Evolutionary conservation across 2,797 vertebrate species (phyloP), one percentile per base, ranked within the genome.

Genomic region (Mastacembelus armatus): DNA sequence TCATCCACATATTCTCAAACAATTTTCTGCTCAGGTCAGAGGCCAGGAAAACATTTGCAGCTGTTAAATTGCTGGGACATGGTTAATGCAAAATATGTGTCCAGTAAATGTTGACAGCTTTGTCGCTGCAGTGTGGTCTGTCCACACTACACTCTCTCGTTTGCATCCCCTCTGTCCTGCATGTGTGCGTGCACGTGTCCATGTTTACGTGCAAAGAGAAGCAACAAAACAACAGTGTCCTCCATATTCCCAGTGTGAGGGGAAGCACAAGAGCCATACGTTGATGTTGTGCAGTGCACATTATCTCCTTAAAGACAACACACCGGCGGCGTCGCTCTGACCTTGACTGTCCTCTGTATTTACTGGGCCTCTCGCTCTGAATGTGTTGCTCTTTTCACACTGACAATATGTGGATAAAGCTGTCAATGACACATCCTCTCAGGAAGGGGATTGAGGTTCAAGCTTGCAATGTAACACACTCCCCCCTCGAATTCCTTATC

Each of bases 341-440:
- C 86, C 84, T 86, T 87, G 78, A 75, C 79, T 54, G 19, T 40
- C 22, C 66, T 2, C 0, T 42, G 66, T 71, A 49, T 75, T 45
- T 42, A 16, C 58, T 36, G 45, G 27, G 66, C 47, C 38, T 61
- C 29, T 56, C 50, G 71, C 32, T 47, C 30, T 60, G 59, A 58
- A 68, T 33, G 57, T 66, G 75, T 78, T 77, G 48, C 55, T 30
- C 27, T 38, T 6, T 78, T 69, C 56, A 49, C 67, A 45, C 56
- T 71, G 64, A 74, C 81, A 82, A 64, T 79, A 69, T 59, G 60
- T 84, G 81, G 87, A 86, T 81, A 66, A 81, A 81, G 75, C 85
- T 83, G 86, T 88, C 85, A 83, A 54, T 50, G 78, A 87, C 85
- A 85, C 87, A 77, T 92, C 86, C 86, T 87, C 80, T 78, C 33